These are phyloP conservation scores for Villa cingulata DNA, from an alignment of 2,888 invertebrate species.

Conservation along the genomic window DNA sequence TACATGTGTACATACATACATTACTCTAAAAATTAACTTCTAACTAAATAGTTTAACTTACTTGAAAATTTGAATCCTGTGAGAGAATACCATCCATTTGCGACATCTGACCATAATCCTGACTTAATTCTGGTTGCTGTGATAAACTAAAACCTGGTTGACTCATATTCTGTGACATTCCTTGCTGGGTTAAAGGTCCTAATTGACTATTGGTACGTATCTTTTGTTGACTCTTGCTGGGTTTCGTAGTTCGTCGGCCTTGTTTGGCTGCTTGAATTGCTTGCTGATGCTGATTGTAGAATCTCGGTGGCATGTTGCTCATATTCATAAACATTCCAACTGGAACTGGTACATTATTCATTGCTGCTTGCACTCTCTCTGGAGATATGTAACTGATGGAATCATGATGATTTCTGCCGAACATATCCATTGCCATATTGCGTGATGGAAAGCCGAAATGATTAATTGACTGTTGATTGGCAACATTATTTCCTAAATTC, in stretches of 20 bases:
- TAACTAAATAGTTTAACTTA: slow-evolving; percentile 20
- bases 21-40: not conserved
- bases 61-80: slow-evolving; percentile 81
- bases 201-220: slow-evolving; percentile 39
- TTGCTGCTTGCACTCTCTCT: slow-evolving; percentile 58
- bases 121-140: slow-evolving; percentile 43
- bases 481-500: slow-evolving; percentile 2
- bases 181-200: slow-evolving; percentile 58
- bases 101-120: slow-evolving; percentile 42
- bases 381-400: slow-evolving; percentile 87
- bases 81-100: slow-evolving; percentile 91
- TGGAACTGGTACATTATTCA: slow-evolving; percentile 78
- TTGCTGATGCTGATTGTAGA: slow-evolving; percentile 61
- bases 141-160: slow-evolving; percentile 54
- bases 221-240: slow-evolving; percentile 12
- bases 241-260: slow-evolving; percentile 33
- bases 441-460: slow-evolving; percentile 11
- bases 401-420: slow-evolving; percentile 63
- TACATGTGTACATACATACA: too few relatives aligned
- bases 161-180: slow-evolving; percentile 58
- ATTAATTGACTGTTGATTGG: slow-evolving; percentile 9
- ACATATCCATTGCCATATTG: slow-evolving; percentile 43
- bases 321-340: slow-evolving; percentile 91
- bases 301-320: slow-evolving; percentile 61
- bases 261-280: slow-evolving; percentile 40